These are phyloP conservation scores for Cassiopea andromeda DNA, from an alignment of 30 jellyfish, hydroid and myxozoan genomes.

Conservation along the genomic window DNA sequence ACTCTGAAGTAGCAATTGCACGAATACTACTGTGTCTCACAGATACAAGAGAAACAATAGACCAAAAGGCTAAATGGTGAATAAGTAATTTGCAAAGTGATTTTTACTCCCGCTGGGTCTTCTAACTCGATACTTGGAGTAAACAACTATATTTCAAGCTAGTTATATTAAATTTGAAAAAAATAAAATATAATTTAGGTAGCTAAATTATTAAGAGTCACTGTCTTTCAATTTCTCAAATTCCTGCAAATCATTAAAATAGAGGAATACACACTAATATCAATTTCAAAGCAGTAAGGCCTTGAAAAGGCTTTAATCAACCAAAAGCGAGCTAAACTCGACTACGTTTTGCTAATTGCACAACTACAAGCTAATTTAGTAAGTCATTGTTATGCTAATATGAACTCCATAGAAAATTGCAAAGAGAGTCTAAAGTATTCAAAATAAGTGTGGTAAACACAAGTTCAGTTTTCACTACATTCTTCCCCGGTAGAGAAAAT, in stretches of 20 bases:
- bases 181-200: background rate
- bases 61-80: background rate
- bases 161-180: background rate
- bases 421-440: too few species aligned
- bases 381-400: too few species aligned
- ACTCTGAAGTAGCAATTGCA: background rate
- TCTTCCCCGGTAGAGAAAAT: too few species aligned
- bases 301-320: too few species aligned
- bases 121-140: background rate
- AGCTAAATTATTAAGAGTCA: background rate
- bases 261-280: background rate
- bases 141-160: background rate
- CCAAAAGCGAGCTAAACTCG: too few species aligned
- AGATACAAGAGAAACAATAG: background rate
- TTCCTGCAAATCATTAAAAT: slow-evolving; percentile 12
- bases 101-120: background rate
- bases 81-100: background rate
- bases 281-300: too few species aligned
- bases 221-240: background rate
- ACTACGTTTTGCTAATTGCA: too few species aligned
- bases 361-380: too few species aligned
- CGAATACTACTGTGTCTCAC: background rate
- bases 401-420: too few species aligned
- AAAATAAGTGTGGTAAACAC: too few species aligned
- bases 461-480: too few species aligned